Evolutionary conservation across 1,140 invertebrate genomes (phyloP), one percentile per base, ranked within the genome.

Genomic region (Riptortus pedestris): DNA sequence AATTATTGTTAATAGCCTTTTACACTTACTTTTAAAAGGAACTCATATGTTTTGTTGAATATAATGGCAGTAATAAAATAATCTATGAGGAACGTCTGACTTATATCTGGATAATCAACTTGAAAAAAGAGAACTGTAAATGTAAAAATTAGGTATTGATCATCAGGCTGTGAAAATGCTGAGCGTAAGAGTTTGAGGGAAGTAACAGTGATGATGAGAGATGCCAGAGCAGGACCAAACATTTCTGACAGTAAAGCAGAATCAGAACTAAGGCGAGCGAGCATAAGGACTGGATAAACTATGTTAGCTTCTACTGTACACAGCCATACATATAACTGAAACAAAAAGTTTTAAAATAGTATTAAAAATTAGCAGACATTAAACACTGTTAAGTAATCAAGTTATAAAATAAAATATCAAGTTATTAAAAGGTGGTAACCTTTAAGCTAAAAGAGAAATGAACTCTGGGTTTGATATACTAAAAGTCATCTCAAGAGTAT

Each of bases 301-400:
- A 96, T 80, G 72, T 97, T 97, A 28, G 90, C 82, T 73, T 99
- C 96, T 65, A 98, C 73, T 68, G 96, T 91, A 72, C 88, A 87
- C 45, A 98, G 75, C 77, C 88, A 96, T 7, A 97, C 87, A 75
- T 93, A 96, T 7, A 92, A 76, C 79, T 85, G 76, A 1, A 73
- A 73, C 60, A 27, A 60, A 69, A 69, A 69, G 22, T n/a, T n/a
- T n/a, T n/a, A n/a, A 66, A 59, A 43, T 43, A 43, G n/a, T 43
- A n/a, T n/a, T n/a, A n/a, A n/a, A n/a, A n/a, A n/a, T n/a, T n/a
- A n/a, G n/a, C n/a, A n/a, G n/a, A n/a, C n/a, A n/a, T n/a, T n/a
- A n/a, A n/a, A n/a, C n/a, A n/a, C n/a, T n/a, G n/a, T n/a, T n/a
- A n/a, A n/a, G n/a, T n/a, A n/a, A n/a, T n/a, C n/a, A n/a, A n/a